A percentile compares a stretch with the other conserved stretches of the same genome.
Evolutionary conservation across 2,113 vertebrate genomes (phyloP).

Genomic region (Gallinago jamesoni): DNA sequence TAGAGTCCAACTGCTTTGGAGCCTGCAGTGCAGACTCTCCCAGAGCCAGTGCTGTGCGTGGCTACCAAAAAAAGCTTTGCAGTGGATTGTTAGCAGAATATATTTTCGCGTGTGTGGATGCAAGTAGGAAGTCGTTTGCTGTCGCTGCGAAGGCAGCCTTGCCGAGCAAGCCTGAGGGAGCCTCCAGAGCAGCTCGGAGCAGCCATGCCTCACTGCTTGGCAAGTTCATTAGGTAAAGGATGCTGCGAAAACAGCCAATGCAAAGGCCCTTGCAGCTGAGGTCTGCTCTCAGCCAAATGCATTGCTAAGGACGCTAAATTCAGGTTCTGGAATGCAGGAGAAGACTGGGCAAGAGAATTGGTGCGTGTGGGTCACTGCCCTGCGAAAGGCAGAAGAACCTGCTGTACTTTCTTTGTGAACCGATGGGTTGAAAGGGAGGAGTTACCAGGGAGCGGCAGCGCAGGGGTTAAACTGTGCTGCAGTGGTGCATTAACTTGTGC

Average conservation of each 20-base stretch:
- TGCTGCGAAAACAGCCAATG: constrained; percentile 32
- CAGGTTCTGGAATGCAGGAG: not conserved
- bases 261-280: constrained; percentile 34
- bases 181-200: not conserved
- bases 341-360: not conserved
- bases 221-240: not conserved
- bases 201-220: not conserved
- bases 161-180: not conserved
- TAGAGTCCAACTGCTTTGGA: not conserved
- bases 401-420: not conserved
- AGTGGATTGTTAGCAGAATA: not conserved
- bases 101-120: not conserved
- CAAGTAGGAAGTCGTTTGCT: not conserved
- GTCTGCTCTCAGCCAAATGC: constrained; percentile 38
- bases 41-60: not conserved
- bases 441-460: not conserved
- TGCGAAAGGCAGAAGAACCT: not conserved
- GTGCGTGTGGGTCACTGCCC: constrained; percentile 10
- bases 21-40: not conserved
- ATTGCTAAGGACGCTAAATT: constrained; percentile 29
- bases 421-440: not conserved
- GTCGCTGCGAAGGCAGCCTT: not conserved
- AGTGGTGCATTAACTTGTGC: not conserved
- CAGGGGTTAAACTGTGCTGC: not conserved
- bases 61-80: not conserved